phyloP scores from a whole-genome alignment of 2,113 vertebrate genomes.

The Talpa occidentalis region DNA sequence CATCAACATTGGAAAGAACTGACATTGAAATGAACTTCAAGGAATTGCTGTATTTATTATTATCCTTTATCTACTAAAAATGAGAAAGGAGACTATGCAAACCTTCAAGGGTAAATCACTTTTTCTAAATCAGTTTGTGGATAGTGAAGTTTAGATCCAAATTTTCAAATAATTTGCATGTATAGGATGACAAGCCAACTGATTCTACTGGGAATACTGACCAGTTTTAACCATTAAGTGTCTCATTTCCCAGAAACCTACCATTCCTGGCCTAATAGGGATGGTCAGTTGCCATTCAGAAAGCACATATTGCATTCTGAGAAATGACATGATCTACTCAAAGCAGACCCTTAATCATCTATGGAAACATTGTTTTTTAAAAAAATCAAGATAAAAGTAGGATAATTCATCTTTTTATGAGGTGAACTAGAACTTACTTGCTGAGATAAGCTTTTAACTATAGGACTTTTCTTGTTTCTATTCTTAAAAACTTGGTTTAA shows the following conservation, averaged over 20 bases:
- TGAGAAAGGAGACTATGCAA: not conserved
- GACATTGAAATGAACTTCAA: not conserved
- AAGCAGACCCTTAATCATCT: not conserved
- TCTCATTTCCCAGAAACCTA: not conserved
- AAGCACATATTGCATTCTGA: not conserved
- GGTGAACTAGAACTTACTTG: slow-evolving; percentile 66
- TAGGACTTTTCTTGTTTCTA: slow-evolving; percentile 10
- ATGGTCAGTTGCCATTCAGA: not conserved
- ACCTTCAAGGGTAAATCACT: not conserved
- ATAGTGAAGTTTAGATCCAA: not conserved
- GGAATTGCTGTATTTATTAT: not conserved
- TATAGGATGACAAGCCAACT: not conserved
- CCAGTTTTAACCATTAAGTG: not conserved
- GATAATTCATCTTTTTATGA: slow-evolving; percentile 46
- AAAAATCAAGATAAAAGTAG: slow-evolving; percentile 31
- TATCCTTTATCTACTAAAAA: not conserved
- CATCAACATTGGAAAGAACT: not conserved
- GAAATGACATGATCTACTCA: not conserved
- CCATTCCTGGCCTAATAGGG: not conserved
- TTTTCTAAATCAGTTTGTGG: not conserved
- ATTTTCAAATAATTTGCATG: not conserved
- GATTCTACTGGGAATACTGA: not conserved
- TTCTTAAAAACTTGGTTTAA: slow-evolving; percentile 28
- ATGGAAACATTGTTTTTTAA: slow-evolving; percentile 33
- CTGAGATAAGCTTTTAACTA: slow-evolving; percentile 33